A percentile compares a stretch with the other conserved stretches of the same genome.
These are phyloP conservation scores for Pachypeltis micranthus DNA, from an alignment of 1,140 invertebrate species.

Conservation along the genomic window DNA sequence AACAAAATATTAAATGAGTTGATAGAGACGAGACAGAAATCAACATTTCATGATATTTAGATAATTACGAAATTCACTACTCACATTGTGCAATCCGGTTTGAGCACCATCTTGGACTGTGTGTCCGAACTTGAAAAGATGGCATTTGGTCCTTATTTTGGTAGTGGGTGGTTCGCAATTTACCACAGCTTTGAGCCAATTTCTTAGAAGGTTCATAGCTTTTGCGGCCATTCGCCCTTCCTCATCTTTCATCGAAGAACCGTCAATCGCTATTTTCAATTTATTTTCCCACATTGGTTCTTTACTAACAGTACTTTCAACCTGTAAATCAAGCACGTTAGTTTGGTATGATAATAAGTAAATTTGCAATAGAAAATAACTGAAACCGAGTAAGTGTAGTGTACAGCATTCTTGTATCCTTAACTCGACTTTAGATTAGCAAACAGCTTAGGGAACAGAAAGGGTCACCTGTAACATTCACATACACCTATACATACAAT, in stretches of 20 bases:
- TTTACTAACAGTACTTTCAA: neutral
- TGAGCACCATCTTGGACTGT: neutral
- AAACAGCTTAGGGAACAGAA: too few species aligned
- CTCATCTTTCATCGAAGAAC: neutral
- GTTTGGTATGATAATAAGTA: too few species aligned
- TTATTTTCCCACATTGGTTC: neutral
- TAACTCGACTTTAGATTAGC: too few species aligned
- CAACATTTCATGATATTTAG: too few species aligned
- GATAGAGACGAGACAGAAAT: too few species aligned
- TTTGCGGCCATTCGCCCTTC: neutral
- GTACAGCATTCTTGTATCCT: too few species aligned
- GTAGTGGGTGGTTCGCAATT: neutral
- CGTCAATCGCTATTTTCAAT: neutral
- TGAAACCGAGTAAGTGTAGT: too few species aligned
- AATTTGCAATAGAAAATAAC: too few species aligned
- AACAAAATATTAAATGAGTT: neutral
- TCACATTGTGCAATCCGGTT: neutral
- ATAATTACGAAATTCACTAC: too few species aligned
- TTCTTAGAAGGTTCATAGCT: neutral
- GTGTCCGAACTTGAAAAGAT: neutral
- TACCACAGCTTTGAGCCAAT: neutral
- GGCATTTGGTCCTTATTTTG: neutral
- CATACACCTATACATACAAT: too few species aligned
- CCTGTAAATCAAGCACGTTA: neutral
- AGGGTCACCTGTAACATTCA: too few species aligned